Evolutionary conservation across 2,113 vertebrate species (phyloP).

Genomic region (Amazona vittata): DNA sequence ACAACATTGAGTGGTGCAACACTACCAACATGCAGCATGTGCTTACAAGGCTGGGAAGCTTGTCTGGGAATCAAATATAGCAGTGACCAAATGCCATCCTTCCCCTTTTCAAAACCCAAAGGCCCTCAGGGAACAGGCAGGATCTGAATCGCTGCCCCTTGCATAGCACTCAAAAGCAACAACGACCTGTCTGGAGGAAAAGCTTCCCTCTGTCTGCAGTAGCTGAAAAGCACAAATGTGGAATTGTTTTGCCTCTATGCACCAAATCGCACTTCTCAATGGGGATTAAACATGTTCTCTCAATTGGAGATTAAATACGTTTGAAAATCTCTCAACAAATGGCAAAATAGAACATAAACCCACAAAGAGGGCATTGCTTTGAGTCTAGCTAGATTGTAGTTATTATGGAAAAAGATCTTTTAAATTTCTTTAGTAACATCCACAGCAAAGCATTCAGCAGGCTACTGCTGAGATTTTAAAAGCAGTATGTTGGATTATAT

Average conservation of each 20-base stretch:
- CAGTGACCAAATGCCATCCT: background rate
- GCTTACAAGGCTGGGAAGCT: background rate
- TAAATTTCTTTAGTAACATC: conserved; percentile 50
- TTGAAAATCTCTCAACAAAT: conserved; percentile 41
- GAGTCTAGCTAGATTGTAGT: conserved; percentile 37
- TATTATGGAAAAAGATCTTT: conserved; percentile 45
- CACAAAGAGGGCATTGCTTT: conserved; percentile 27
- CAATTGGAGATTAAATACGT: background rate
- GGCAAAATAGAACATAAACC: conserved; percentile 38
- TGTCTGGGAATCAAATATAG: background rate
- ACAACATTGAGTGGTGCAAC: background rate
- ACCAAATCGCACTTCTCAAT: background rate
- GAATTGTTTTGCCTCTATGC: background rate
- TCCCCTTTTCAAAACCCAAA: background rate
- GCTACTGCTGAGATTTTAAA: conserved; percentile 27
- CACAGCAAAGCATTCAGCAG: conserved; percentile 26
- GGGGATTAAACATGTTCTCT: conserved; percentile 7
- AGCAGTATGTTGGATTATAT: conserved; percentile 37
- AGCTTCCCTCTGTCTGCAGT: background rate
- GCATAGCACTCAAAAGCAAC: background rate
- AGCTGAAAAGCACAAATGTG: background rate
- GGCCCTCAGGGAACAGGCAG: background rate
- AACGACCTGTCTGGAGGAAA: background rate
- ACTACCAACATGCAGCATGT: background rate
- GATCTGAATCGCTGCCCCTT: background rate